phyloP scores from a whole-genome alignment of 1,140 invertebrate genomes.

The Brevipalpus yothersi region DNA sequence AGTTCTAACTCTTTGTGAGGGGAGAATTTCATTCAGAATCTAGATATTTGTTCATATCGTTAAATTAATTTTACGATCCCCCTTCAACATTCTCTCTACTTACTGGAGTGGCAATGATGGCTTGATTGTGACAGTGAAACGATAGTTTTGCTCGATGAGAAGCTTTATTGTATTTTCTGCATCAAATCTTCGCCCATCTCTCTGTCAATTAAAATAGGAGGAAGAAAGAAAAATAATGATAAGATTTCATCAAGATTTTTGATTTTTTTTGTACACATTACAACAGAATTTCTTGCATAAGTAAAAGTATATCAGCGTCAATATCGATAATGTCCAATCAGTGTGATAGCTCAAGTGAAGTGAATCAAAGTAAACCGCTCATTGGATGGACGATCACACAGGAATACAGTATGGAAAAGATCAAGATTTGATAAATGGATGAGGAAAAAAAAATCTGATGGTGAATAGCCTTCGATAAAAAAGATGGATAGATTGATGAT shows the following conservation, averaged over 20 bases:
- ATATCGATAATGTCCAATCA: neutral
- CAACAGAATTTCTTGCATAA: neutral
- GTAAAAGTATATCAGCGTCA: neutral
- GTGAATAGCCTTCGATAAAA: too few relatives aligned
- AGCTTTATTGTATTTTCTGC: conserved; percentile 11
- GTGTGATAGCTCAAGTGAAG: neutral
- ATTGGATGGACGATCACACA: too few relatives aligned
- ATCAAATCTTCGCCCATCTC: conserved; percentile 12
- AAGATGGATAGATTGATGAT: too few relatives aligned
- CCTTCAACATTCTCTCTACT: neutral
- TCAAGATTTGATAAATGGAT: too few relatives aligned
- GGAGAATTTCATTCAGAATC: too few relatives aligned
- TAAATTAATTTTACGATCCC: too few relatives aligned
- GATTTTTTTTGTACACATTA: too few relatives aligned
- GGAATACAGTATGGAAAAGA: too few relatives aligned
- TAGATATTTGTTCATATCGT: too few relatives aligned
- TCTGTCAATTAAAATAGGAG: conserved; percentile 3
- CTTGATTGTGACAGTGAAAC: conserved; percentile 8
- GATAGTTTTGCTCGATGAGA: conserved; percentile 10
- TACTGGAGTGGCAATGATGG: conserved; percentile 8
- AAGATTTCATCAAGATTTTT: neutral
- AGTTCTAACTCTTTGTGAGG: too few relatives aligned
- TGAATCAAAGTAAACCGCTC: neutral
- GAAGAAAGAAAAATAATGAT: neutral
- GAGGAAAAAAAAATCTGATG: too few relatives aligned